phyloP scores from a whole-genome alignment of 2,797 vertebrate species.

The Lutjanus argentimaculatus region DNA sequence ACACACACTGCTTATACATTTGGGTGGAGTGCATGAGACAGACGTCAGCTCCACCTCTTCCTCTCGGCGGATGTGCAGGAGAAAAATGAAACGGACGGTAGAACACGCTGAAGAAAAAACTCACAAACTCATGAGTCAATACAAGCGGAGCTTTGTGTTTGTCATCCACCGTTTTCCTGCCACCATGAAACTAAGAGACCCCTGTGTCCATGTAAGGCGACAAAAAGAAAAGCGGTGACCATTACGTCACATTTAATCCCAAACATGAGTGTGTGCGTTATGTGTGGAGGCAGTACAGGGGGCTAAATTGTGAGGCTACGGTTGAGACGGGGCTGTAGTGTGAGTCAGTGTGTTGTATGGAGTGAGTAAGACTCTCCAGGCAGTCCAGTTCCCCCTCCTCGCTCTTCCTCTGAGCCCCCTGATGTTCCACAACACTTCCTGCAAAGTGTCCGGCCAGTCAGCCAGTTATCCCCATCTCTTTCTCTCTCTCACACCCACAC shows the following conservation, averaged over 20 bases:
- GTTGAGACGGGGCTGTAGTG: conserved; percentile 18
- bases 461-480: conserved; percentile 21
- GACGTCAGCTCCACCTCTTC: conserved; percentile 56
- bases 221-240: conserved; percentile 23
- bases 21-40: conserved; percentile 25
- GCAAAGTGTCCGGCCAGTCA: conserved; percentile 51
- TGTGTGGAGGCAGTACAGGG: not conserved
- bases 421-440: conserved; percentile 76
- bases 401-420: conserved; percentile 71
- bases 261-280: conserved; percentile 25
- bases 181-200: conserved; percentile 11
- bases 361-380: conserved; percentile 60
- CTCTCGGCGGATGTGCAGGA: conserved; percentile 45
- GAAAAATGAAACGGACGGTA: conserved; percentile 24
- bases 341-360: conserved; percentile 49
- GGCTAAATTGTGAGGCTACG: not conserved
- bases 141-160: conserved; percentile 48
- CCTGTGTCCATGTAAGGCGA: conserved; percentile 60
- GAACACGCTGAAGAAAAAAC: conserved; percentile 30
- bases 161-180: conserved; percentile 50
- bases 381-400: not conserved
- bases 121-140: conserved; percentile 46
- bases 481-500: not conserved
- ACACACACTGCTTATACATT: conserved; percentile 30
- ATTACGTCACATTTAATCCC: conserved; percentile 45